phyloP scores from a whole-genome alignment of 53 echinoderm and acorn worm species.

The Stichopus horrens region DNA sequence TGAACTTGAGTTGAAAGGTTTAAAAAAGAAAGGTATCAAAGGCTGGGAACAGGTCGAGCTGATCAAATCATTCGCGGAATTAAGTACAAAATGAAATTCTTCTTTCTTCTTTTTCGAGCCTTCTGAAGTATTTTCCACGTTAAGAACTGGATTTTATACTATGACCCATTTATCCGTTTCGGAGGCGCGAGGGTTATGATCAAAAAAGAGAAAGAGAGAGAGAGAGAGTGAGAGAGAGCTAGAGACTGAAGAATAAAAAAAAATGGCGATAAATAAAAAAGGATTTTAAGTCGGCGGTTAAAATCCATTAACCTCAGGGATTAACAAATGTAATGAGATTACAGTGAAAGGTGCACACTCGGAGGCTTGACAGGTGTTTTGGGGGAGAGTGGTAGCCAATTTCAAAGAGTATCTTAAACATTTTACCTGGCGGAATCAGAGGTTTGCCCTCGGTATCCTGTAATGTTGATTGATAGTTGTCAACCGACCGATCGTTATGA shows the following conservation, averaged over 20 bases:
- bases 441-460: constrained; percentile 19
- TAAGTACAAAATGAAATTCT: constrained; percentile 4
- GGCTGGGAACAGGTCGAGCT: background rate
- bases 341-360: background rate
- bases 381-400: constrained; percentile 16
- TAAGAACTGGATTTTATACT: constrained; percentile 4
- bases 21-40: background rate
- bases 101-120: background rate
- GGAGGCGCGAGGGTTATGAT: no score
- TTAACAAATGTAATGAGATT: constrained; percentile 26
- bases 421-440: constrained; percentile 19
- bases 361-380: constrained; percentile 21
- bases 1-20: no score
- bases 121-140: background rate
- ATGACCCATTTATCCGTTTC: constrained; percentile 24
- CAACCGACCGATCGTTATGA: background rate
- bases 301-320: constrained; percentile 35
- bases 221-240: background rate
- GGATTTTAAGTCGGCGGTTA: constrained; percentile 8
- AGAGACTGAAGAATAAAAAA: background rate
- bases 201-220: background rate
- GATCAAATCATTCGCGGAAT: constrained; percentile 2
- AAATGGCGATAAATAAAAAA: background rate
- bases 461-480: constrained; percentile 10
- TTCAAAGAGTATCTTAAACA: constrained; percentile 16